These are phyloP conservation scores for Melanargia galathea DNA, from an alignment of 2,888 invertebrate species.

Conservation along the genomic window DNA sequence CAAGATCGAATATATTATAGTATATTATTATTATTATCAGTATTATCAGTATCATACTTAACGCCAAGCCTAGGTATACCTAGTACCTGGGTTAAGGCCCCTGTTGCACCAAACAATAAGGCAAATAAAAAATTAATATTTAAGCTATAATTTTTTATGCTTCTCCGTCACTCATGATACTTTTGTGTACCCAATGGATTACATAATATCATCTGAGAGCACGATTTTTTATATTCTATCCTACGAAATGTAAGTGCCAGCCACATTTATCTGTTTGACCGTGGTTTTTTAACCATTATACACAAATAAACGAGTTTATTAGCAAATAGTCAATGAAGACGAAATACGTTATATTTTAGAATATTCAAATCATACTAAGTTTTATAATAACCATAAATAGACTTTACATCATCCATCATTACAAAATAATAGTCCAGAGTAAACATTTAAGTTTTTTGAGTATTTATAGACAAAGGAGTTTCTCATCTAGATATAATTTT, in stretches of 20 bases:
- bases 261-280: not conserved
- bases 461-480: too few species aligned
- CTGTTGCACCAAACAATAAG: not conserved
- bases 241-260: not conserved
- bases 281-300: not conserved
- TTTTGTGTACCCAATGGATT: conserved; percentile 1
- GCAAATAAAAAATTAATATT: conserved; percentile 10
- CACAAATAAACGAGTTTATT: not conserved
- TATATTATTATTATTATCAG: too few species aligned
- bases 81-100: conserved; percentile 8
- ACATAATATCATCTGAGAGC: not conserved
- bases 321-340: conserved; percentile 1
- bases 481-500: too few species aligned
- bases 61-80: not conserved
- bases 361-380: not conserved
- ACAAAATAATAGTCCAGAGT: too few species aligned
- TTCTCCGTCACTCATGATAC: conserved; percentile 1
- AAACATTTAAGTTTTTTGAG: too few species aligned
- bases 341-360: not conserved
- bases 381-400: too few species aligned
- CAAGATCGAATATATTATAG: not conserved
- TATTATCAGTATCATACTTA: not conserved
- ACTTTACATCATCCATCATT: too few species aligned
- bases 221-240: not conserved
- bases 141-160: conserved; percentile 5